A percentile compares a stretch with the other conserved stretches of the same genome.
Conservation (phyloP, 2,113 vertebrate species). For the Chionis minor region DNA sequence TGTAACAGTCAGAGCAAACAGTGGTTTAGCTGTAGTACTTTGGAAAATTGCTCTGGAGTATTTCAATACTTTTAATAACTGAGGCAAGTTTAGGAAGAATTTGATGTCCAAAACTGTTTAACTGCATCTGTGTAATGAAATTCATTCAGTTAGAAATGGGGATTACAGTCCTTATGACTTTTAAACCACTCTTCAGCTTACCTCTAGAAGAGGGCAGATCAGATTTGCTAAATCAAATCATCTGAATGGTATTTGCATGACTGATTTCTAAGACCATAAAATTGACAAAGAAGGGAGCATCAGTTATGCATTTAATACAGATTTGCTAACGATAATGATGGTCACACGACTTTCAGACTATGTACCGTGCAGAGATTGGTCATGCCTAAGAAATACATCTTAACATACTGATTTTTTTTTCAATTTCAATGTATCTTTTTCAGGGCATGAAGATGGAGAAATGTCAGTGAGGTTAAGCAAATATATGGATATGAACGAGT, state of each 20-base stretch:
- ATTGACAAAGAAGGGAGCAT: not conserved
- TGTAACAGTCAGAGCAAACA: not conserved
- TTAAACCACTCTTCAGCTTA: not conserved
- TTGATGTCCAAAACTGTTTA: not conserved
- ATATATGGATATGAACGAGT: not conserved
- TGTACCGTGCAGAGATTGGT: not conserved
- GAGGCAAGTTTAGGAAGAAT: not conserved
- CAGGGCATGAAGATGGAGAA: not conserved
- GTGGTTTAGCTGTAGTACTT: not conserved
- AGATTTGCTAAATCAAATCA: constrained; percentile 41
- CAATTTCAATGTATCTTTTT: not conserved
- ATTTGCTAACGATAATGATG: not conserved
- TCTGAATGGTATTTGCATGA: not conserved
- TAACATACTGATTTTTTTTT: not conserved
- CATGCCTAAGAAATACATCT: not conserved
- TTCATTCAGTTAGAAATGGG: not conserved
- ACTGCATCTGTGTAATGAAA: not conserved
- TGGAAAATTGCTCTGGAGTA: not conserved
- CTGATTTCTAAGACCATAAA: constrained; percentile 11
- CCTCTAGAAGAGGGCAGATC: not conserved
- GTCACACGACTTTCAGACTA: not conserved
- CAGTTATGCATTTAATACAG: not conserved
- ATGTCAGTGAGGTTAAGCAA: not conserved
- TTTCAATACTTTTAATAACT: not conserved
- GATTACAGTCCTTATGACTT: not conserved